phyloP scores from a whole-genome alignment of 2,113 vertebrate species.

The Odocoileus virginianus region DNA sequence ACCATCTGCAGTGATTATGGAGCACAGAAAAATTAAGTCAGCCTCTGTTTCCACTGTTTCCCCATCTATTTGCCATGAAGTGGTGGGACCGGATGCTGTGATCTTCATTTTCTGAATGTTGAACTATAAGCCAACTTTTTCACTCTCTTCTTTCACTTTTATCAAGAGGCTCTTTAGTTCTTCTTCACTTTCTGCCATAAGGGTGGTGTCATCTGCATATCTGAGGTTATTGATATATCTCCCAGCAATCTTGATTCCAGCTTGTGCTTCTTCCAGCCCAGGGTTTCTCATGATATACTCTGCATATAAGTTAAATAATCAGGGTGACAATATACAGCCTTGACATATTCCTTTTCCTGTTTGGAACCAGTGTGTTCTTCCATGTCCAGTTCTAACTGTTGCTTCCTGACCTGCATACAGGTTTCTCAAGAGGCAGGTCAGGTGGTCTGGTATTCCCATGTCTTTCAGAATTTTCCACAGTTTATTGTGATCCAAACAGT shows the following conservation, averaged over 20 bases:
- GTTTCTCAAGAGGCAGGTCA: background rate
- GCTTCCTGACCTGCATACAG: background rate
- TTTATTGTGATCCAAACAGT: background rate
- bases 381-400: background rate
- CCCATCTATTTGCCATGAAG: background rate
- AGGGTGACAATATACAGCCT: background rate
- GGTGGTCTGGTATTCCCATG: background rate
- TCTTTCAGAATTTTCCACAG: background rate
- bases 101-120: background rate
- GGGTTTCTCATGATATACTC: background rate
- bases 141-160: background rate
- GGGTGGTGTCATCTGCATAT: background rate
- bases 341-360: background rate
- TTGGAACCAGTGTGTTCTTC: background rate
- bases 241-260: background rate
- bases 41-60: background rate
- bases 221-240: background rate
- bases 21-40: accelerated
- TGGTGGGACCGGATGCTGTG: background rate
- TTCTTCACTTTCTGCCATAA: too few relatives aligned
- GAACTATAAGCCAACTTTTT: background rate
- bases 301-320: background rate
- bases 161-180: too few relatives aligned
- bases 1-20: background rate
- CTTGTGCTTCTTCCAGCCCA: background rate